Percentiles rank a stretch among this genome's conserved stretches.
Evolutionary conservation across 2,797 vertebrate genomes (phyloP).

Genomic region (Huso huso): DNA sequence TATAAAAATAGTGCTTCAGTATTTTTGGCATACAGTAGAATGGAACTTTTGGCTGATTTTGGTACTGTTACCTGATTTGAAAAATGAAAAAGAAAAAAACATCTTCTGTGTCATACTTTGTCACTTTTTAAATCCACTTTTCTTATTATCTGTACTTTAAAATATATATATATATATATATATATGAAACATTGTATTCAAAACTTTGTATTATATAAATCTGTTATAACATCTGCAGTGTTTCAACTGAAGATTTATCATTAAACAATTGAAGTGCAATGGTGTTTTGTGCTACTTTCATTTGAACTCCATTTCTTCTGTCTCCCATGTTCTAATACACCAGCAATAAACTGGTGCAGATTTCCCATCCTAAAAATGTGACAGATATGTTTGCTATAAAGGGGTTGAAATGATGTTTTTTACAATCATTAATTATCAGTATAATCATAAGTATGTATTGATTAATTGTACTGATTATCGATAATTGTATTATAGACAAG

Average conservation of each 20-base stretch:
- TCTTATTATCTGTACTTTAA: slow-evolving; percentile 73
- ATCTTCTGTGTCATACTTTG: slow-evolving; percentile 66
- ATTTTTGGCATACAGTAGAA: slow-evolving; percentile 85
- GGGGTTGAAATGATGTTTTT: no score
- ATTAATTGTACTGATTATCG: no score
- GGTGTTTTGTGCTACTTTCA: background rate
- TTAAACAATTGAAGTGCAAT: slow-evolving; percentile 39
- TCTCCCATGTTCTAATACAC: background rate
- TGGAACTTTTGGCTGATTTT: slow-evolving; percentile 81
- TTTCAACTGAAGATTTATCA: slow-evolving; percentile 66
- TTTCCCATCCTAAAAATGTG: no score
- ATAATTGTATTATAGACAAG: no score
- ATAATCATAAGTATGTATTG: no score
- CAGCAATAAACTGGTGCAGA: background rate
- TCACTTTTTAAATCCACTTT: slow-evolving; percentile 79
- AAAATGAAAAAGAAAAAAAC: slow-evolving; percentile 34
- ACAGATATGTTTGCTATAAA: no score
- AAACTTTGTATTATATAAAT: slow-evolving; percentile 62
- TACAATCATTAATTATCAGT: no score
- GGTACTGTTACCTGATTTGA: slow-evolving; percentile 84
- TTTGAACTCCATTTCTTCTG: background rate
- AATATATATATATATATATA: slow-evolving; percentile 49
- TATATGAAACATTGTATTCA: slow-evolving; percentile 65
- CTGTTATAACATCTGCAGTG: slow-evolving; percentile 71
- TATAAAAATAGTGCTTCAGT: slow-evolving; percentile 90